Evolutionary conservation across 1,140 invertebrate genomes (phyloP).

Genomic region (Argopecten irradians): DNA sequence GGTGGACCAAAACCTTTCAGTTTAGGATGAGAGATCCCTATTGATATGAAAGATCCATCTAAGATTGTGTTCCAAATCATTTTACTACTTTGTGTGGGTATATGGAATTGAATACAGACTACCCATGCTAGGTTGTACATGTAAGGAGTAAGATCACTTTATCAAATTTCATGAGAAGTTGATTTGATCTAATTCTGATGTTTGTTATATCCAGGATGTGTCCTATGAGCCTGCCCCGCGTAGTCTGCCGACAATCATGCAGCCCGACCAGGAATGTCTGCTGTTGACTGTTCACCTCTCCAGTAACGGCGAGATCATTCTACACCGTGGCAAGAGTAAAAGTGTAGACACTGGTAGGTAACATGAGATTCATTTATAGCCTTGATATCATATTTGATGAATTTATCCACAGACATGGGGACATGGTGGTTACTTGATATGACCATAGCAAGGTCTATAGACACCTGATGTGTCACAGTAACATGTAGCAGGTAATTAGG

Average conservation of each 20-base stretch:
- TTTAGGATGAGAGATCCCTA: too few relatives aligned
- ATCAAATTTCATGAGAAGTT: neutral
- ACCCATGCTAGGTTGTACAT: neutral
- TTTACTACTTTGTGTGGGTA: too few relatives aligned
- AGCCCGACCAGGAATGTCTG: slow-evolving; percentile 60
- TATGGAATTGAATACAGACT: neutral
- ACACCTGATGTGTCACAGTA: neutral
- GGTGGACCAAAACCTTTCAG: neutral
- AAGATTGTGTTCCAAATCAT: too few relatives aligned
- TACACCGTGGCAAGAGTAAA: slow-evolving; percentile 64
- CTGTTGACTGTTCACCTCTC: slow-evolving; percentile 71
- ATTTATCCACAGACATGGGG: neutral
- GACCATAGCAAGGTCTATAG: neutral
- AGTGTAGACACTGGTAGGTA: slow-evolving; percentile 70
- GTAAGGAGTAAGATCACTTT: neutral
- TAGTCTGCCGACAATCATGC: slow-evolving; percentile 62
- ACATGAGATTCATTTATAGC: neutral
- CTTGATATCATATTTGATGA: neutral
- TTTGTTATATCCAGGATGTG: slow-evolving; percentile 61
- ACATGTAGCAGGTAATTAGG: too few relatives aligned
- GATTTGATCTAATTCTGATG: neutral
- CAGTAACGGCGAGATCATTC: slow-evolving; percentile 73
- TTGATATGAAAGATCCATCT: too few relatives aligned
- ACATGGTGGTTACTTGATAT: too few relatives aligned
- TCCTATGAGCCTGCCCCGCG: slow-evolving; percentile 69